phyloP scores from a whole-genome alignment of 2,888 invertebrate species.

The Colletes collaris region DNA sequence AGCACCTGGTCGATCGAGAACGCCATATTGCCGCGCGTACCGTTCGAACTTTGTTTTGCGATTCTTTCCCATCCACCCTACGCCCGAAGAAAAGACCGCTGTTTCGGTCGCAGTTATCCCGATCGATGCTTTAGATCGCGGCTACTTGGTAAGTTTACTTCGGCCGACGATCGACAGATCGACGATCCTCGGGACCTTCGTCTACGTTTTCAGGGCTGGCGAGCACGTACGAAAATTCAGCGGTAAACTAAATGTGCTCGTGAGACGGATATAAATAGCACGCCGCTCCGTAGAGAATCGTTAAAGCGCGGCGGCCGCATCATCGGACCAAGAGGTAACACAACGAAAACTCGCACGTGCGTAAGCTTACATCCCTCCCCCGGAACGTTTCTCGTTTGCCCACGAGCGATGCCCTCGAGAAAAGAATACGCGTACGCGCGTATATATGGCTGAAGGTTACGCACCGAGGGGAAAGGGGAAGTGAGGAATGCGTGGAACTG shows the following conservation, averaged over 20 bases:
- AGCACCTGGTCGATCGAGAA: not conserved
- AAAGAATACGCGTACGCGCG: slow-evolving; percentile 42
- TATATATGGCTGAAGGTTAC: slow-evolving; percentile 59
- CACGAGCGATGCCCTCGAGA: slow-evolving; percentile 63
- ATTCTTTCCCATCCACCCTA: not conserved
- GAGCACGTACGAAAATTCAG: not conserved
- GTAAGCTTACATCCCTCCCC: slow-evolving; percentile 20
- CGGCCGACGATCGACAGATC: no score
- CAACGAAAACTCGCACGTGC: slow-evolving; percentile 50
- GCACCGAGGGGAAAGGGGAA: slow-evolving; percentile 52
- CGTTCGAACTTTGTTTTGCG: not conserved
- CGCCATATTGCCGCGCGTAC: not conserved
- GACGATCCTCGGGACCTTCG: no score
- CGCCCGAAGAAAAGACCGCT: no score
- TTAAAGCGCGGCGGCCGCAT: slow-evolving; percentile 49
- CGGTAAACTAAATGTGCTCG: not conserved
- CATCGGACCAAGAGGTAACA: slow-evolving; percentile 33
- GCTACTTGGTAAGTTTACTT: no score
- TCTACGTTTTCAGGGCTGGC: no score
- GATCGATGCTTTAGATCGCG: no score
- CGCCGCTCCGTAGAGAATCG: slow-evolving; percentile 8
- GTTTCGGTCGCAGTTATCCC: no score
- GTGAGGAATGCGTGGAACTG: slow-evolving; percentile 58
- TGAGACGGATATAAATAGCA: slow-evolving; percentile 28
- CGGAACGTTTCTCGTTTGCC: slow-evolving; percentile 42